Base-by-base conservation (phyloP, 2,113 vertebrate species). In the Notarius quadriscutis region DNA sequence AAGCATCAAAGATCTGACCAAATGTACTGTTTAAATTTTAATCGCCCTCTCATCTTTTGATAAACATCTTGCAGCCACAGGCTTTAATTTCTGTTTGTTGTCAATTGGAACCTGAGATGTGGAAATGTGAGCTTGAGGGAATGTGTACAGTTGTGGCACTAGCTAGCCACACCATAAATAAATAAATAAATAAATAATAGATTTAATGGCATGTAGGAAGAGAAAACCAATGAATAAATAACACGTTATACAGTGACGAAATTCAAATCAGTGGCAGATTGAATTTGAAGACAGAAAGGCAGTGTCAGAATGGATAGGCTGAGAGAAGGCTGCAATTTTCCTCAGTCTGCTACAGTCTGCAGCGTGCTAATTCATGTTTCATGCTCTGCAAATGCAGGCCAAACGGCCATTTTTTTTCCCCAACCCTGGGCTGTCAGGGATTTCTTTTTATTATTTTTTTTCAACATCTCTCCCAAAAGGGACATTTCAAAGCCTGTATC, bases 201-300 rank as follows among this genome's bases (percentile, higher is more conserved):
- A 94, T 94, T 94, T 94, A 95, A 95, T 95, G 90, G 90, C 91
- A 92, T 84, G 91, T 91, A 88, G 83, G 88, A 90, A 91, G 90
- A 92, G 91, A 92, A 92, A 93, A 93, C 91, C 93, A 94, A 94
- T 94, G 94, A 95, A 94, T 94, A 94, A 93, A 94, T 93, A 93
- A 91, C 84, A 91, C 92, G 91, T 93, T 93, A 94, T 93, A 87
- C 89, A 87, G 84, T 90, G 87, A 86, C 91, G 87, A 92, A 94
- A 95, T 95, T 94, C 92, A 93, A 95, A 95, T 94, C 93, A 93
- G 92, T 86, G 90, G 92, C 87, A 87, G 94, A 92, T 94, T 95
- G 93, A 93, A 94, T 94, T 94, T 95, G 92, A 93, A 87, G 90
- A 92, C 89, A 88, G 89, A 93, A 94, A 92, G 90, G 93, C 92